A percentile compares a stretch with the other conserved stretches of the same genome.
Conservation (phyloP, 2,113 vertebrate genomes). For the Microcebus lehilahytsara region DNA sequence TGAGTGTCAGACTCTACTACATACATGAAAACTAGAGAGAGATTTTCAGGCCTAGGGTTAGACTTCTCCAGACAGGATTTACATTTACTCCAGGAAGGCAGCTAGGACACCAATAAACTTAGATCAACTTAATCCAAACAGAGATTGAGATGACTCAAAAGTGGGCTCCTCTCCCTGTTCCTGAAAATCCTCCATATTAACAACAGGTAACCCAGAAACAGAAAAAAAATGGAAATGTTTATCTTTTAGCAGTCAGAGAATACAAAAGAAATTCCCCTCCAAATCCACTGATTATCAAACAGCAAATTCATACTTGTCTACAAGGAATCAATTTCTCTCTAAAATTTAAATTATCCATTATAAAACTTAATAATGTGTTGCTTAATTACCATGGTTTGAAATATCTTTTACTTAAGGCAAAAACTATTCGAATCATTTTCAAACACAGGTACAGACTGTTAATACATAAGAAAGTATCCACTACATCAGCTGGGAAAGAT, state of each 20-base stretch:
- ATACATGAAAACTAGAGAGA: background rate
- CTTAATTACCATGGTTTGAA: background rate
- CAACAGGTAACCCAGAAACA: background rate
- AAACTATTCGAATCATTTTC: constrained; percentile 8
- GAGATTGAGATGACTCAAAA: background rate
- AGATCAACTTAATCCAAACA: background rate
- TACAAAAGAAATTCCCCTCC: background rate
- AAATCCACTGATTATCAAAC: background rate
- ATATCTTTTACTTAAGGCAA: background rate
- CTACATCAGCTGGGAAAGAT: background rate
- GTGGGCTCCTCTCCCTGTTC: background rate
- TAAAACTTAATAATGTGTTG: background rate
- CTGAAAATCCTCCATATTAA: background rate
- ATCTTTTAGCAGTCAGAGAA: background rate
- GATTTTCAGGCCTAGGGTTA: background rate
- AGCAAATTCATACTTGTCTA: background rate
- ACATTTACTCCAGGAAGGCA: background rate
- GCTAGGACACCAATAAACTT: background rate
- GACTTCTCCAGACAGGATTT: background rate
- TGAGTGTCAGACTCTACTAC: background rate
- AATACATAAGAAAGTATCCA: background rate
- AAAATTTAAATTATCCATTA: background rate
- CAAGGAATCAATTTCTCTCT: background rate
- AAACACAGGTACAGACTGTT: background rate
- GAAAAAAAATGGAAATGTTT: background rate